Percentiles rank a stretch among this genome's conserved stretches.
These are phyloP conservation scores for Lonchura striata DNA, from an alignment of 2,113 vertebrate species.

Conservation along the genomic window DNA sequence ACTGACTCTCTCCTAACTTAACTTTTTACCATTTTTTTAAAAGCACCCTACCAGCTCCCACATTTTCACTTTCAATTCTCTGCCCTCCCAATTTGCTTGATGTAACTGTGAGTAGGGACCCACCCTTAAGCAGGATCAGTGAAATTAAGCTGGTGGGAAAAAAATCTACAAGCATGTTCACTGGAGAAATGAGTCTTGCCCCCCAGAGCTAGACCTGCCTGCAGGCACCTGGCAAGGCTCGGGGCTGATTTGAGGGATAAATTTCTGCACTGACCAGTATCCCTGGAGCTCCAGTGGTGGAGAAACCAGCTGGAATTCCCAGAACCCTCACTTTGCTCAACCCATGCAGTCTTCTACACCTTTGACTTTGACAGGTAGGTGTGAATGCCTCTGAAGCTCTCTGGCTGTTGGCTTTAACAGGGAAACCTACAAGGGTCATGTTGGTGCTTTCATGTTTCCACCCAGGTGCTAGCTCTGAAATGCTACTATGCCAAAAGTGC, in stretches of 20 bases:
- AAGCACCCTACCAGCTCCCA: not conserved
- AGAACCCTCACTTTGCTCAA: not conserved
- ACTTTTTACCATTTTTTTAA: not conserved
- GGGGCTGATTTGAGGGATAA: not conserved
- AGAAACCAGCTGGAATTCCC: not conserved
- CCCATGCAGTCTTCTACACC: not conserved
- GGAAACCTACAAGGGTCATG: not conserved
- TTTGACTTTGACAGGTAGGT: not conserved
- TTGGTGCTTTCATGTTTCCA: not conserved
- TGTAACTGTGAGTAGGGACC: not conserved
- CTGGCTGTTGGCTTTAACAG: not conserved
- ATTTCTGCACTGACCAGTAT: not conserved
- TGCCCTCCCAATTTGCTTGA: not conserved
- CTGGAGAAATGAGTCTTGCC: not conserved
- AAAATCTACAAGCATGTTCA: not conserved
- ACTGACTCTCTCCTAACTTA: not conserved
- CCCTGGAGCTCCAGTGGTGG: not conserved
- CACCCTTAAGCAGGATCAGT: not conserved
- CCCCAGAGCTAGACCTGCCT: not conserved
- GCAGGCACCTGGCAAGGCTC: not conserved
- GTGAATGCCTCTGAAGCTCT: not conserved
- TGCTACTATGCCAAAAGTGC: not conserved
- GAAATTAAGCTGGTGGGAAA: not conserved
- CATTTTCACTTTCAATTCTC: not conserved
- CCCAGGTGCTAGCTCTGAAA: not conserved